Evolutionary conservation across 2,113 vertebrate species (phyloP).

Genomic region (Cyanistes caeruleus): DNA sequence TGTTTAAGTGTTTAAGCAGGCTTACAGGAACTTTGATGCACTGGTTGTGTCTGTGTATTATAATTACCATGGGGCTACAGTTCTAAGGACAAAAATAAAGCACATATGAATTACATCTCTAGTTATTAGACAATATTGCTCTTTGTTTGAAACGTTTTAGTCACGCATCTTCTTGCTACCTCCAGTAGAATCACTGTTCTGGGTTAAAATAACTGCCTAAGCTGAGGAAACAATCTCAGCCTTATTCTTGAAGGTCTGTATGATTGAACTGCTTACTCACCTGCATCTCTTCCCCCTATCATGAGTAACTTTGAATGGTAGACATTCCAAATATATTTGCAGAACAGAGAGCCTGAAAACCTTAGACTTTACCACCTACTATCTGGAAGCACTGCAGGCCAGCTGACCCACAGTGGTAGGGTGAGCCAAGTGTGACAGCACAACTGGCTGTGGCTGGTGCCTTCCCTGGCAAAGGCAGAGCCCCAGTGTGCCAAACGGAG

Average conservation of each 20-base stretch:
- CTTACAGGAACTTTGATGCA: neutral
- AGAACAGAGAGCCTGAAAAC: neutral
- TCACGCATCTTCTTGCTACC: neutral
- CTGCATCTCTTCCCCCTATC: neutral
- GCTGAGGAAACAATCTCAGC: neutral
- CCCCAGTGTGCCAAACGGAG: neutral
- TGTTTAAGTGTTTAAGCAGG: neutral
- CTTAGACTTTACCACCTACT: neutral
- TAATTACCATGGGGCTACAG: neutral
- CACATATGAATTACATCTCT: neutral
- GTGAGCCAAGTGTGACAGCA: neutral
- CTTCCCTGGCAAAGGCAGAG: neutral
- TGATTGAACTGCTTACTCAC: neutral
- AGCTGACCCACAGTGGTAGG: neutral
- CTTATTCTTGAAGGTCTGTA: neutral
- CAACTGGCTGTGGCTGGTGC: rapidly evolving
- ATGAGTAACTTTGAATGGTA: neutral
- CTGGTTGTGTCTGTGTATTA: neutral
- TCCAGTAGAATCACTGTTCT: neutral
- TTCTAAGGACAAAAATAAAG: neutral
- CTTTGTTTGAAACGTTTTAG: neutral
- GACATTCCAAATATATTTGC: neutral
- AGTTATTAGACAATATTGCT: neutral
- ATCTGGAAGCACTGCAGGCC: neutral
- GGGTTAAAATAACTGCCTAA: neutral